Evolutionary conservation across 2,113 vertebrate genomes (phyloP).

Genomic region (Serilophus lunatus): DNA sequence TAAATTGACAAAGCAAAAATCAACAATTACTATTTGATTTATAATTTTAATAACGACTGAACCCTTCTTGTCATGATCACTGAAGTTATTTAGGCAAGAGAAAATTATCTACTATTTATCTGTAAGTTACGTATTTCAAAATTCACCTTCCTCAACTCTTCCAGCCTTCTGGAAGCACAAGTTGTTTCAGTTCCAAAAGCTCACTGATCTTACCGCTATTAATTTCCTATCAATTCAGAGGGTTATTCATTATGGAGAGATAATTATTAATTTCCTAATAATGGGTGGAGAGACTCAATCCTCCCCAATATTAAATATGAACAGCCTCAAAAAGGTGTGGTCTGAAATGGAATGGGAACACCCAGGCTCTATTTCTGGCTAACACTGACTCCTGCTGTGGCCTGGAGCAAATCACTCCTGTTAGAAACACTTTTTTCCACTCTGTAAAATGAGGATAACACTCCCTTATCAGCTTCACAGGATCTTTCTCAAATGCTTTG

Average conservation of each 20-base stretch:
- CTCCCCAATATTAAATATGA: constrained; percentile 27
- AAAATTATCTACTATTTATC: not conserved
- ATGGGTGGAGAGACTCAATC: not conserved
- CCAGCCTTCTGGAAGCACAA: not conserved
- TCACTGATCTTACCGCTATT: not conserved
- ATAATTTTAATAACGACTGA: not conserved
- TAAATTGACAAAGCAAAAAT: constrained; percentile 9
- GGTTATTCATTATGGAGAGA: constrained; percentile 18
- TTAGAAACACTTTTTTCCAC: constrained; percentile 57
- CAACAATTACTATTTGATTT: constrained; percentile 1
- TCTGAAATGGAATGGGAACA: constrained; percentile 52
- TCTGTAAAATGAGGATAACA: constrained; percentile 59
- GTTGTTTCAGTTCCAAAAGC: not conserved
- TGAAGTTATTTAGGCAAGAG: not conserved
- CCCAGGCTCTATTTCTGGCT: constrained; percentile 62
- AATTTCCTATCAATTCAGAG: constrained; percentile 19
- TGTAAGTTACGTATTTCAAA: not conserved
- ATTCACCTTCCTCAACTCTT: not conserved
- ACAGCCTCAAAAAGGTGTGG: constrained; percentile 57
- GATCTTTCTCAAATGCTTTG: constrained; percentile 62
- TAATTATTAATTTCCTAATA: constrained; percentile 51
- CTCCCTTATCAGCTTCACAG: constrained; percentile 52
- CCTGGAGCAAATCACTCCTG: constrained; percentile 59
- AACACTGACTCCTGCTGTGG: constrained; percentile 57
- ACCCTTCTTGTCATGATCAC: not conserved